A percentile compares a stretch with the other conserved stretches of the same genome.
These are phyloP conservation scores for Columba guinea DNA, from an alignment of 2,797 vertebrate species.

Conservation along the genomic window DNA sequence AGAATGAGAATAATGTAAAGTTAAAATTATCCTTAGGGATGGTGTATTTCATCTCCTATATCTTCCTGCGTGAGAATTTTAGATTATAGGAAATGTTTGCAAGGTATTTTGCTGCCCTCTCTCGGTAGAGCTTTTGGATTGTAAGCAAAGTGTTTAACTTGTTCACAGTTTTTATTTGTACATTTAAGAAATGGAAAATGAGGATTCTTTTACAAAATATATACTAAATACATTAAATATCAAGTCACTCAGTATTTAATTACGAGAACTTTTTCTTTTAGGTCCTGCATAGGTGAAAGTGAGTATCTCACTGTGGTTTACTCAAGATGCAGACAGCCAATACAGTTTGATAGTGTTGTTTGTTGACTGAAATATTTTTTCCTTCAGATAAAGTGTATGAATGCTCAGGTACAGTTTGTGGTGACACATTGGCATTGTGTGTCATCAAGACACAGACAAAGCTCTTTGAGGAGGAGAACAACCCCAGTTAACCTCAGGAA, in stretches of 20 bases:
- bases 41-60: neutral
- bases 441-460: neutral
- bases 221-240: neutral
- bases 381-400: neutral
- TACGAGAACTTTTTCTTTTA: neutral
- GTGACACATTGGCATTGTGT: neutral
- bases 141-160: neutral
- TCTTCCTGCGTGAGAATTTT: neutral
- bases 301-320: neutral
- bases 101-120: conserved; percentile 58
- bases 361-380: neutral
- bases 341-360: neutral
- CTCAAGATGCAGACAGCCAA: neutral
- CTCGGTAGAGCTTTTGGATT: neutral
- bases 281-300: neutral
- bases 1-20: neutral
- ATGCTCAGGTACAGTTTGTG: neutral
- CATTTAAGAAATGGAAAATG: neutral
- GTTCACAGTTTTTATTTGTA: neutral
- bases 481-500: neutral
- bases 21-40: neutral
- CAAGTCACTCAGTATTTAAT: neutral
- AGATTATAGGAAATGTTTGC: neutral
- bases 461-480: neutral
- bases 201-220: neutral